Conservation (phyloP, 2,888 invertebrate genomes). For the Chloromyia formosa region DNA sequence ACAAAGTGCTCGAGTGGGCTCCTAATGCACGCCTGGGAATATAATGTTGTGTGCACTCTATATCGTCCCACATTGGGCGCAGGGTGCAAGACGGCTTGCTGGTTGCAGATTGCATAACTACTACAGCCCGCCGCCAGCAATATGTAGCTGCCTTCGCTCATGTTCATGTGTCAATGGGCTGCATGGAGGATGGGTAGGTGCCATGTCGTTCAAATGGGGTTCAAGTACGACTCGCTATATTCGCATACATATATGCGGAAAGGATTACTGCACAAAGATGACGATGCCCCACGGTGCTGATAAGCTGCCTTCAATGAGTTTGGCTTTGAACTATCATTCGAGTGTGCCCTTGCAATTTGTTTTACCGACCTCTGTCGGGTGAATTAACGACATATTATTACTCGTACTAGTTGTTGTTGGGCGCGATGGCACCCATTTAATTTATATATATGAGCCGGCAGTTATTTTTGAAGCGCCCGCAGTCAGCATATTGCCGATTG, state of each 20-base stretch:
- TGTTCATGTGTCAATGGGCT: not conserved
- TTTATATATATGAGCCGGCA: no score
- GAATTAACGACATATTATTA: not conserved
- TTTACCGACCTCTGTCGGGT: not conserved
- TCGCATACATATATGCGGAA: not conserved
- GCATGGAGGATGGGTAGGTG: not conserved
- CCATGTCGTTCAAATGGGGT: not conserved
- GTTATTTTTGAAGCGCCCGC: no score
- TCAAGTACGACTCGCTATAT: not conserved
- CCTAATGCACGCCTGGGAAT: no score
- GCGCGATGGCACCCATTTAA: no score
- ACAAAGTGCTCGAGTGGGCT: no score
- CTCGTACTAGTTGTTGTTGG: no score
- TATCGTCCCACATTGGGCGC: no score
- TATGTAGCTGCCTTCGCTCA: not conserved
- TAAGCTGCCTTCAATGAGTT: slow-evolving; percentile 11
- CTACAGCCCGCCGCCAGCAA: not conserved
- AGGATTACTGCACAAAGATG: slow-evolving; percentile 15
- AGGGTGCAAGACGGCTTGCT: no score
- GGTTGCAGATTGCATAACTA: no score
- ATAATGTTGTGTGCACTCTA: no score
- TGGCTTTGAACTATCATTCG: slow-evolving; percentile 32
- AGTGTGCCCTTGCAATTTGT: slow-evolving; percentile 8
- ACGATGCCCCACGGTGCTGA: not conserved
- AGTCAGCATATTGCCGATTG: no score